Evolutionary conservation across 2,797 vertebrate species (phyloP).

Genomic region (Bovichtus diacanthus): DNA sequence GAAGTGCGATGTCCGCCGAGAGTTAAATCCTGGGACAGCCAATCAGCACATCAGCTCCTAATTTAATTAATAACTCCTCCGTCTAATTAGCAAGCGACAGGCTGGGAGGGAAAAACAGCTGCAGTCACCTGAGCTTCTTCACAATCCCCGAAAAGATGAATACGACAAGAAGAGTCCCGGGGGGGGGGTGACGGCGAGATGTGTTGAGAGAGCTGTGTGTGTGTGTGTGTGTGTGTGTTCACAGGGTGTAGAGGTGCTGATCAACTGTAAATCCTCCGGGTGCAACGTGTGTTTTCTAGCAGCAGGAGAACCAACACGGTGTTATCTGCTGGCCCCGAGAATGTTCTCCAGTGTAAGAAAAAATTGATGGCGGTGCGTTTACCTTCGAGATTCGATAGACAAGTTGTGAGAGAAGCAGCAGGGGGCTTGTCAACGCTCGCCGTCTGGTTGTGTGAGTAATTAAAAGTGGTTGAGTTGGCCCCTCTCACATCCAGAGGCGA

Average conservation of each 20-base stretch:
- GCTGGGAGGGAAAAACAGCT: conserved; percentile 71
- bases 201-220: conserved; percentile 26
- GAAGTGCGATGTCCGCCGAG: conserved; percentile 68
- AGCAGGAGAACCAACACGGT: conserved; percentile 29
- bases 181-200: conserved; percentile 16
- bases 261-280: conserved; percentile 62
- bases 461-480: conserved; percentile 59
- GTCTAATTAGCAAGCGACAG: conserved; percentile 74
- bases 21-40: conserved; percentile 49
- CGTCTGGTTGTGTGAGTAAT: conserved; percentile 66
- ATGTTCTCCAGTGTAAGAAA: neutral
- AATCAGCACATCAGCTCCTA: conserved; percentile 61
- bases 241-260: conserved; percentile 49
- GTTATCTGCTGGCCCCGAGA: conserved; percentile 24
- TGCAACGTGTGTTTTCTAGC: conserved; percentile 34
- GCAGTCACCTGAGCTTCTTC: conserved; percentile 73
- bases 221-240: conserved; percentile 23
- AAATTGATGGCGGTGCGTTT: neutral
- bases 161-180: conserved; percentile 58
- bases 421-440: conserved; percentile 41
- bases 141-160: conserved; percentile 47
- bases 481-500: conserved; percentile 39
- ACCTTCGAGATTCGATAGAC: conserved; percentile 62
- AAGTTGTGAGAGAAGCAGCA: conserved; percentile 22
- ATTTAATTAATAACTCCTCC: conserved; percentile 82